Evolutionary conservation across 2,113 vertebrate species (phyloP).

Genomic region (Sebastes schlegelii): DNA sequence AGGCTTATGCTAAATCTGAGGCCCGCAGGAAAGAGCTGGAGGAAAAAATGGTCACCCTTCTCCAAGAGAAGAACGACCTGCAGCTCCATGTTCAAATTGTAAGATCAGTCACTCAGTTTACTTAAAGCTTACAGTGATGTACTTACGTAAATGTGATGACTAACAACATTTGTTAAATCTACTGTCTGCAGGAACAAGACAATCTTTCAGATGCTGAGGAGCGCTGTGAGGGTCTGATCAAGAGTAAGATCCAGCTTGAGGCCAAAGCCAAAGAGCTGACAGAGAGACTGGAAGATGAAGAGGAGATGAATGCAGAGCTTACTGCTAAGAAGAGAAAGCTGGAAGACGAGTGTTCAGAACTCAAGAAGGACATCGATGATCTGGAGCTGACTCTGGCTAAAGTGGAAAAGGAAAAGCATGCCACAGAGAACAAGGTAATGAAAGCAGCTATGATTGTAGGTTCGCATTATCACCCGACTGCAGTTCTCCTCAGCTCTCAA

Average conservation of each 20-base stretch:
- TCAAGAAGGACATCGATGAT: constrained; percentile 73
- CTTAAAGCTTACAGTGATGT: background rate
- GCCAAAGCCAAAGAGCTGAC: constrained; percentile 90
- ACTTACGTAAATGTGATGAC: background rate
- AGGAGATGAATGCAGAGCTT: constrained; percentile 90
- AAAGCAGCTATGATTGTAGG: background rate
- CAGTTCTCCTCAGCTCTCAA: background rate
- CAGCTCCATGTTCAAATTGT: constrained; percentile 91
- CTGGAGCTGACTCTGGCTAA: constrained; percentile 85
- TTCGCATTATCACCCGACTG: background rate
- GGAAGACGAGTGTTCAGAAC: constrained; percentile 84
- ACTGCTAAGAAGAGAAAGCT: constrained; percentile 87
- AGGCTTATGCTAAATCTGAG: constrained; percentile 58
- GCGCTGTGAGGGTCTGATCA: constrained; percentile 91
- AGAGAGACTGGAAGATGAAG: constrained; percentile 89
- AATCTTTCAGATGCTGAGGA: constrained; percentile 80
- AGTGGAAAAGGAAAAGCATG: constrained; percentile 94
- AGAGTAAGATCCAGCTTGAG: constrained; percentile 92
- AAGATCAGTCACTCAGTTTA: constrained; percentile 54
- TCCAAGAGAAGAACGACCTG: constrained; percentile 93
- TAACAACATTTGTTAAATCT: constrained; percentile 4
- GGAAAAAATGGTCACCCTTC: constrained; percentile 73
- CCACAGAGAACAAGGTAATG: constrained; percentile 91
- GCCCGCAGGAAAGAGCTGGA: constrained; percentile 64
- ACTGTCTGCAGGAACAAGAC: constrained; percentile 56